Base-by-base conservation (phyloP, 64 coral and sea anemone genomes). In the Actinia equina region DNA sequence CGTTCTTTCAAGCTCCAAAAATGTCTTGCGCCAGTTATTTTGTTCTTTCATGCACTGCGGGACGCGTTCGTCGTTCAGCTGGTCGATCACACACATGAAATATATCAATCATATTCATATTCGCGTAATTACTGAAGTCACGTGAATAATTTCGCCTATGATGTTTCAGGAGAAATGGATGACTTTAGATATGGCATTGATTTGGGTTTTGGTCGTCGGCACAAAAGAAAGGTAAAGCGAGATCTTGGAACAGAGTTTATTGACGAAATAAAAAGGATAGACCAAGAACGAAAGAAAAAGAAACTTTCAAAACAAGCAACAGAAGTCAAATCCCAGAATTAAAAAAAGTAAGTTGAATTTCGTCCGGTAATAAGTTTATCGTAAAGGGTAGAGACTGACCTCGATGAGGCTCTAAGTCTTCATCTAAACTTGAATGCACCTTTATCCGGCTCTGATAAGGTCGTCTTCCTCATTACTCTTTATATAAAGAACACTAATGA, bases 121-220 rank as follows among this genome's bases (percentile, higher is more conserved):
- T 65, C 6, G 18, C 22, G 15, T 65, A 4, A 65, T 22, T 23
- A 65, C 17, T 23, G 22, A 23, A 22, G 62, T 65, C 3, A 2
- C 62, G 5, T 65, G 22, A 49, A 49, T 49, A 6, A 49, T 49
- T 49, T 8, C 4, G 7, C 46, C 4, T 49, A 49, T 69, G 30
- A 37, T 37, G 20, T 69, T 69, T n/a, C 69, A 74, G 69, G 69
- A 74, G 69, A 74, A 41, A 27, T 74, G 25, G 69, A 30, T 41
- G 69, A 74, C 69, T 74, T 69, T 69, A 69, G 63, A 25, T 69
- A 74, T 74, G 69, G 26, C 12, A 74, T 74, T 18, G 69, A 41
- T 74, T 41, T 74, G 69, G 69, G 69, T 13, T 41, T 74, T 74
- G 69, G 69, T 74, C 69, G 69, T 2, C 69, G 25, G 3, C 7